These are phyloP conservation scores for Drosophila tsacasi DNA, from an alignment of 1,140 invertebrate genomes.

Conservation along the genomic window DNA sequence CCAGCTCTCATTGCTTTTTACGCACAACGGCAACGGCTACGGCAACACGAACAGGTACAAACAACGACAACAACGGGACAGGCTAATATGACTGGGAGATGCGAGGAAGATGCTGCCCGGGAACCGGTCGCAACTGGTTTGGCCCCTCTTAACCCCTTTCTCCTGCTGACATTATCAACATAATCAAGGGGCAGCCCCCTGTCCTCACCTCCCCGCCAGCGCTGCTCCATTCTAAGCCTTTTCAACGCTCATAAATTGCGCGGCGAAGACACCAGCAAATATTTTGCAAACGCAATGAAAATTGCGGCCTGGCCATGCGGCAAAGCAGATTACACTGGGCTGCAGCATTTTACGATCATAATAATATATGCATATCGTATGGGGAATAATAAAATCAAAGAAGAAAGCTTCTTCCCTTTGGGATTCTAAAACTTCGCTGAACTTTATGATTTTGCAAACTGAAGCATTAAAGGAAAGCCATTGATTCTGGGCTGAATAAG, in stretches of 20 bases:
- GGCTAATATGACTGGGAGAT: slow-evolving; percentile 71
- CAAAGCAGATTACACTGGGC: slow-evolving; percentile 40
- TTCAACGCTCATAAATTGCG: slow-evolving; percentile 82
- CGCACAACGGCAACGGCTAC: slow-evolving; percentile 52
- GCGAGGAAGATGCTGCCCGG: slow-evolving; percentile 39
- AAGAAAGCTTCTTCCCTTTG: background rate
- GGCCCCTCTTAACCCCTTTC: slow-evolving; percentile 37
- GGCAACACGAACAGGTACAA: slow-evolving; percentile 39
- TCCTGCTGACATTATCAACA: slow-evolving; percentile 75
- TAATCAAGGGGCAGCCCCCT: slow-evolving; percentile 67
- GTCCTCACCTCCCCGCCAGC: background rate
- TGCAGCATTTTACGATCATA: background rate
- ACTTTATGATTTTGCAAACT: background rate
- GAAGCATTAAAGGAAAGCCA: background rate
- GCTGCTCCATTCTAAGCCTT: slow-evolving; percentile 60
- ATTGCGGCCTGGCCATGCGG: slow-evolving; percentile 52
- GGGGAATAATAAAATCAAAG: slow-evolving; percentile 10
- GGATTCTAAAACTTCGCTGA: background rate
- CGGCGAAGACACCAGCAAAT: slow-evolving; percentile 64
- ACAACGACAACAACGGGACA: slow-evolving; percentile 66
- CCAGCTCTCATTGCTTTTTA: slow-evolving; percentile 55
- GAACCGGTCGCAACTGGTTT: slow-evolving; percentile 62
- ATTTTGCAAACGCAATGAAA: slow-evolving; percentile 79
- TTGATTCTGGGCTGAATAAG: background rate
- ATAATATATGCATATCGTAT: slow-evolving; percentile 1